Conservation (phyloP, 2,113 vertebrate genomes). For the Nymphicus hollandicus region DNA sequence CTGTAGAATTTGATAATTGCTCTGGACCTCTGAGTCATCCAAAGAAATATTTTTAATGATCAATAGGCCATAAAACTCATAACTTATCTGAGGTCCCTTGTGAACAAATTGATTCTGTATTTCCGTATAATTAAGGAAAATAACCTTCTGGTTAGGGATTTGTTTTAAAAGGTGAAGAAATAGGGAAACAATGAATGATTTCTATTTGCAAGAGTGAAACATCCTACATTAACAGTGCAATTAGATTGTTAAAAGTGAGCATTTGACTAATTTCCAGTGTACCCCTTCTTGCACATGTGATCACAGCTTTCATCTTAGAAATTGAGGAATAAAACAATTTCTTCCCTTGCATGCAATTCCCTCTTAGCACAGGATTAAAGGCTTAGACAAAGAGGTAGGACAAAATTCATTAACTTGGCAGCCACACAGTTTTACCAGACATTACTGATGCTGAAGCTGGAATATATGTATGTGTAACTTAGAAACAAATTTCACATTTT, state of each 20-base stretch:
- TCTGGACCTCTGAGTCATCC: constrained; percentile 37
- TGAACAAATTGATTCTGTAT: constrained; percentile 51
- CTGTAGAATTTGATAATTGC: constrained; percentile 35
- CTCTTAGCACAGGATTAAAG: background rate
- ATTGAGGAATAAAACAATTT: background rate
- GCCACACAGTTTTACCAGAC: background rate
- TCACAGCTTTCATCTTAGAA: background rate
- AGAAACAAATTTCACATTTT: constrained; percentile 39
- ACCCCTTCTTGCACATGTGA: background rate
- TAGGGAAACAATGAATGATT: background rate
- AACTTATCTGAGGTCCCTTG: constrained; percentile 35
- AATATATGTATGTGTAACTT: background rate
- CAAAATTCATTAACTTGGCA: constrained; percentile 14
- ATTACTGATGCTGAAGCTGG: background rate
- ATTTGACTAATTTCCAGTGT: background rate
- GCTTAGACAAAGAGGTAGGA: background rate
- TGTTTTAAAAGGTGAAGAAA: constrained; percentile 2
- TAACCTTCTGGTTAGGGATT: background rate
- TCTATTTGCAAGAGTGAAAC: background rate
- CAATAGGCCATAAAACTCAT: constrained; percentile 32
- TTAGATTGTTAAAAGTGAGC: background rate
- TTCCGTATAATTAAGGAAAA: constrained; percentile 56
- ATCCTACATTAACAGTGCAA: background rate
- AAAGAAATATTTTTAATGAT: constrained; percentile 65
- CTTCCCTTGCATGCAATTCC: background rate